Conservation (phyloP, 2,797 vertebrate genomes). For the Cyclopterus lumpus region DNA sequence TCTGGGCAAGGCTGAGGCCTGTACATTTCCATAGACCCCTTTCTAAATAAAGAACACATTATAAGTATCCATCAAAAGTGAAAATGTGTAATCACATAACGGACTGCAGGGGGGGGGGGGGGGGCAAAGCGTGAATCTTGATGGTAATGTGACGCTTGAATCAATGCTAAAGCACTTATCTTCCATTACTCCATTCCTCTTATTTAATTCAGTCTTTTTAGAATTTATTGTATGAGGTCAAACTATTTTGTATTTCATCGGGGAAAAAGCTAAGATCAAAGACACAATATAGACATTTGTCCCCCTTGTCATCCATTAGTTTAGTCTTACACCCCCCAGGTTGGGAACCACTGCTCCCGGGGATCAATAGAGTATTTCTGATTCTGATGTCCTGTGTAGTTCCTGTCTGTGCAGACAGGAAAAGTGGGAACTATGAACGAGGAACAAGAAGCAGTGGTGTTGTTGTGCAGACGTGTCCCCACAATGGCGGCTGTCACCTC, state of each 20-base stretch:
- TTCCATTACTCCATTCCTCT: not conserved
- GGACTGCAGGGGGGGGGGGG: not conserved
- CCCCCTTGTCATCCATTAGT: not conserved
- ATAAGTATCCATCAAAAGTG: conserved; percentile 12
- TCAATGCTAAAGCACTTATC: not conserved
- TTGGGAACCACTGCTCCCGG: not conserved
- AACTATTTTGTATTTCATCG: not conserved
- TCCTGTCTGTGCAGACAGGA: conserved; percentile 7
- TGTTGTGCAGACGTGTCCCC: conserved; percentile 26
- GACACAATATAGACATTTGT: not conserved
- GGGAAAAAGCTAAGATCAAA: not conserved
- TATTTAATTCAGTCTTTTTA: not conserved
- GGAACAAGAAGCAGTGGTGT: conserved; percentile 24
- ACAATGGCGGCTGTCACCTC: conserved; percentile 62
- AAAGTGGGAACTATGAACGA: not conserved
- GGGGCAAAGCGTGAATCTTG: conserved; percentile 9
- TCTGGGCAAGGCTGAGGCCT: conserved; percentile 23
- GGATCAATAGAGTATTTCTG: not conserved
- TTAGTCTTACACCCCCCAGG: not conserved
- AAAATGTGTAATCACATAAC: not conserved
- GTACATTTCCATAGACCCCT: conserved; percentile 31
- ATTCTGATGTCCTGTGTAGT: not conserved
- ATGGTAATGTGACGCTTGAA: conserved; percentile 12
- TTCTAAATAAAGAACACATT: conserved; percentile 44
- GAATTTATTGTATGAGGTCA: not conserved